Percentiles rank a stretch among this genome's conserved stretches.
phyloP scores from a whole-genome alignment of 2,888 invertebrate species.

The Merodon equestris region DNA sequence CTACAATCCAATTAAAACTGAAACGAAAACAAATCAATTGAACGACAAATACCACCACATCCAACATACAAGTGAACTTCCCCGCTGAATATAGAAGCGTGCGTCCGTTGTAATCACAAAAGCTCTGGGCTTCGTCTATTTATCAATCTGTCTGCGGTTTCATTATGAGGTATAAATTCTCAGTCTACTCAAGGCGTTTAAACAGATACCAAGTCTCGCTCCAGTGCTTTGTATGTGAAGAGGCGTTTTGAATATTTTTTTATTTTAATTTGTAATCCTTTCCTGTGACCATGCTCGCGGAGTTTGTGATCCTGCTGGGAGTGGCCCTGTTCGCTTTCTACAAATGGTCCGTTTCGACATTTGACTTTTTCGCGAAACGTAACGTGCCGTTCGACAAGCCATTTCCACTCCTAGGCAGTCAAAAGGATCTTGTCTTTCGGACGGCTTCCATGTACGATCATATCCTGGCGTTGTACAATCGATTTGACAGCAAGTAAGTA shows the following conservation, averaged over 20 bases:
- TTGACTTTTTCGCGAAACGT: constrained; percentile 71
- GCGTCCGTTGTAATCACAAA: background rate
- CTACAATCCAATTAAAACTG: too few relatives aligned
- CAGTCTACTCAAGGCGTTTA: background rate
- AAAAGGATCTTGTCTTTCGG: constrained; percentile 69
- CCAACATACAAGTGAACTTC: too few relatives aligned
- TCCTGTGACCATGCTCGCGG: constrained; percentile 47
- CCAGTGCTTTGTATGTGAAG: background rate
- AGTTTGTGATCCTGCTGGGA: constrained; percentile 13
- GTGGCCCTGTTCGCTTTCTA: constrained; percentile 66
- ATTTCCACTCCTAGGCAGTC: constrained; percentile 71
- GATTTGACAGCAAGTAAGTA: constrained; percentile 77
- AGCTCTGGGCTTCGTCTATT: background rate
- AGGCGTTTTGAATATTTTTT: background rate
- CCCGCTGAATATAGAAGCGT: too few relatives aligned
- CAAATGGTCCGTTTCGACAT: constrained; percentile 71
- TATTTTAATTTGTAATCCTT: background rate
- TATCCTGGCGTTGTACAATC: constrained; percentile 79
- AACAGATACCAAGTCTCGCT: background rate
- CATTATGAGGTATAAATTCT: constrained; percentile 2
- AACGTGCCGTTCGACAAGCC: constrained; percentile 70
- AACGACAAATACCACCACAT: too few relatives aligned
- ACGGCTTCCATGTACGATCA: constrained; percentile 80
- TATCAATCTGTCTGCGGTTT: background rate
- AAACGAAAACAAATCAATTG: too few relatives aligned